Base-by-base conservation (phyloP, 2,113 vertebrate species). In the Geothlypis trichas region DNA sequence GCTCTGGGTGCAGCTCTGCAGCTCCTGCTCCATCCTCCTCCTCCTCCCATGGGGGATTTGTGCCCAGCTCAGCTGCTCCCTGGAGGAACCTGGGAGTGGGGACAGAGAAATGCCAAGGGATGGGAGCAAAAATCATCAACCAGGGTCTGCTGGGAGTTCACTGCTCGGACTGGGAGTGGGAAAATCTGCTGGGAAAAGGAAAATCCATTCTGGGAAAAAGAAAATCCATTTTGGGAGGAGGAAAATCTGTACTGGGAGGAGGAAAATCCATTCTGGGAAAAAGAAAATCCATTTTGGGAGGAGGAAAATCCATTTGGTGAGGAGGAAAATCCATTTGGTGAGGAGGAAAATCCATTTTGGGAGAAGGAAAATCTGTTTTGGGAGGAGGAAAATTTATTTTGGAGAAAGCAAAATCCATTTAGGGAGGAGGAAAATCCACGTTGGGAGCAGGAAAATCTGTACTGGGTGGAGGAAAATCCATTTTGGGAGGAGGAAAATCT, bases 281-380 rank as follows among this genome's bases (percentile, higher is more conserved):
- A 19, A 9, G 19, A 46, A 46, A 46, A 20, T 46, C 44, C 18
- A 19, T 42, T 42, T 42, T 16, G 37, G 37, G 10, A 37, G 37
- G 37, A 37, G 37, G 37, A 37, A 37, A 37, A 37, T 42, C 41
- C 16, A 37, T 37, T 37, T 44, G 44, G 44, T n/a, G 19, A 46
- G 10, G 5, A 11, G 46, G 46, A 46, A 22, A 46, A 22, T 46
- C 20, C 20, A 5, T 47, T 23, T 3, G 22, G 21, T 21, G 11
- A 22, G 2, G 3, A 30, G 28, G 10, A 30, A 54, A 54, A 19
- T 19, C 16, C 52, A 2, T 68, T 1, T 6, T 42, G 39, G 39
- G 22, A 42, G 1, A 1, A 23, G 46, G 46, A 47, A 52, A 71
- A 31, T 39, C 5, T 21, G 0, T 30, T 1, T 2, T 30, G 46